A percentile compares a stretch with the other conserved stretches of the same genome.
These are phyloP conservation scores for Papilio elwesi DNA, from an alignment of 2,888 invertebrate species.

Conservation along the genomic window DNA sequence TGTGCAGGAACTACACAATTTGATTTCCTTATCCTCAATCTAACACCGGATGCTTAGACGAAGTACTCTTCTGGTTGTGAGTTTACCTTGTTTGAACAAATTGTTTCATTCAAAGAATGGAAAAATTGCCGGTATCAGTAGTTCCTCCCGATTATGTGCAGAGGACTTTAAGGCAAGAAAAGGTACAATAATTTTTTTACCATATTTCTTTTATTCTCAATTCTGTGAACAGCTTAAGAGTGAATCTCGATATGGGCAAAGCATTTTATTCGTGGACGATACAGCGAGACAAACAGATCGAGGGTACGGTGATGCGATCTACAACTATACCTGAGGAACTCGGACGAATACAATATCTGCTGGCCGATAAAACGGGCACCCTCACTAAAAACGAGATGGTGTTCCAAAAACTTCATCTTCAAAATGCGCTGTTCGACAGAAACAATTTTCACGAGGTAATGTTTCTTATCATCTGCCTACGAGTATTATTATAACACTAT, in stretches of 20 bases:
- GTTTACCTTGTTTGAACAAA: no score
- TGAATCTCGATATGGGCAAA: slow-evolving; percentile 99
- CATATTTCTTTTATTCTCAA: neutral
- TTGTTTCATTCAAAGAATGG: no score
- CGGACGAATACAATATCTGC: slow-evolving; percentile 97
- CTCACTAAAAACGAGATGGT: slow-evolving; percentile 99
- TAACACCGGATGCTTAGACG: no score
- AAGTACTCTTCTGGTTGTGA: no score
- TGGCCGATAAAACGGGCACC: slow-evolving; percentile 99
- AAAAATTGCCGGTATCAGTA: no score
- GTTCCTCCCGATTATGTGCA: no score
- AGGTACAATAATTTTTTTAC: neutral
- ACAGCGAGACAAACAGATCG: slow-evolving; percentile 95
- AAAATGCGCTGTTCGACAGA: slow-evolving; percentile 94
- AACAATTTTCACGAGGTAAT: slow-evolving; percentile 93
- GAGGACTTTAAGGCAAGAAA: neutral
- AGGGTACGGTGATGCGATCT: slow-evolving; percentile 97
- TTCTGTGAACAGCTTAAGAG: slow-evolving; percentile 89
- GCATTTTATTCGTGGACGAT: slow-evolving; percentile 98
- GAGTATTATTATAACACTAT: no score
- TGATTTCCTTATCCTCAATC: no score
- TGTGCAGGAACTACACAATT: no score
- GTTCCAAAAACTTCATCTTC: slow-evolving; percentile 97
- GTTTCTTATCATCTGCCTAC: no score
- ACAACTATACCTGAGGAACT: slow-evolving; percentile 99